Base-by-base conservation (phyloP, 2,113 vertebrate genomes). In the Paratilapia polleni region DNA sequence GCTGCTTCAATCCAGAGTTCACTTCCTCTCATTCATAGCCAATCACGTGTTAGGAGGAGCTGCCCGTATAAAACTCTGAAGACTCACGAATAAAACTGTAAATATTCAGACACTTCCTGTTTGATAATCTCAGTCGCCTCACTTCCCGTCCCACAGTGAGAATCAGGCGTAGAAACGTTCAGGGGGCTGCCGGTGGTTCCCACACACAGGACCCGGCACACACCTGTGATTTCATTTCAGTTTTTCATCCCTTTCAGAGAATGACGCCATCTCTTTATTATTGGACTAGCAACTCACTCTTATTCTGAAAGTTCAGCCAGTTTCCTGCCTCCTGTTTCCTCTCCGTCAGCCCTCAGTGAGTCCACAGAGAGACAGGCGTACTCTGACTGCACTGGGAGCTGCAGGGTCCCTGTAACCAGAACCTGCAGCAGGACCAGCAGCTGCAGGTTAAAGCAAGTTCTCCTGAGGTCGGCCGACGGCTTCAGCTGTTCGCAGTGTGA, bases 31-130 rank as follows among this genome's bases (percentile, higher is more conserved):
- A 49, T 1, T 73, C 62, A 9, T 60, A 57, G 54, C 64, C 85
- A 75, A 79, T 87, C 85, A 79, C 62, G 62, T 4, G 58, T 24
- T 41, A 68, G 63, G 63, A 68, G 14, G 41, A 15, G 2, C 41
- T 49, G 14, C 17, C 1, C 47, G 41, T 49, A 19, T 70, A 11
- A 68, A 68, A 68, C 22, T 19, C 36, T 36, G 36, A 36, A 6
- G 36, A 36, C 6, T 8, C 36, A 31, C 6, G 36, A 6, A 36
- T 8, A 36, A 6, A 8, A 36, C 36, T 8, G 36, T 31, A 36
- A 36, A 47, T 13, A n/a, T 1, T 26, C 41, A 68, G 22, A 17
- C 64, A 26, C 62, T 64, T 41, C 36, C 38, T 68, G 38, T 26
- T 68, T 68, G 22, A 15, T 70, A 41, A 8, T 17, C 38, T 43